phyloP scores from a whole-genome alignment of 2,797 vertebrate genomes.

The Pristis pectinata region DNA sequence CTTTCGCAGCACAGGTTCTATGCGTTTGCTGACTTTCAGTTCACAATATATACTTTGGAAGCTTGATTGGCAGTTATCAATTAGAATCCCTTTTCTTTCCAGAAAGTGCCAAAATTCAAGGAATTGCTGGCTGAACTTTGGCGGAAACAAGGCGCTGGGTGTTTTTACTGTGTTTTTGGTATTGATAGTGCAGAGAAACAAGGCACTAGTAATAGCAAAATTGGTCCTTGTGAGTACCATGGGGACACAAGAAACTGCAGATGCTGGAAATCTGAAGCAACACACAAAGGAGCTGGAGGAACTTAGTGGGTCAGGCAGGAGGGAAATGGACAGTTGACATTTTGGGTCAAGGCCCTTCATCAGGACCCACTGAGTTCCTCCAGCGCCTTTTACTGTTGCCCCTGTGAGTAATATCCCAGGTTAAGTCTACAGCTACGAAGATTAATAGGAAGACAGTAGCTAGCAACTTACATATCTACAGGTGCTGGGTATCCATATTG shows the following conservation, averaged over 20 bases:
- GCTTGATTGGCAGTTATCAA: neutral
- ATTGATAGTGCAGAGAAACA: neutral
- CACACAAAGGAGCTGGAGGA: too few relatives aligned
- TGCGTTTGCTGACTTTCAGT: neutral
- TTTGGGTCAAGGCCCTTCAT: too few relatives aligned
- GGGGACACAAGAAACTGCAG: too few relatives aligned
- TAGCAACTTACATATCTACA: neutral
- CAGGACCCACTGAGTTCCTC: too few relatives aligned
- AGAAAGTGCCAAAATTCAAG: neutral
- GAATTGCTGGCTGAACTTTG: too few relatives aligned
- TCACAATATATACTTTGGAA: neutral
- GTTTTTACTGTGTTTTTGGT: neutral
- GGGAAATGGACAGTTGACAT: too few relatives aligned
- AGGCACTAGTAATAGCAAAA: neutral
- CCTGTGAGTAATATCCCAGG: too few relatives aligned
- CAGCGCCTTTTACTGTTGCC: too few relatives aligned
- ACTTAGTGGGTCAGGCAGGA: too few relatives aligned
- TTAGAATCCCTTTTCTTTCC: neutral
- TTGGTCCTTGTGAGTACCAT: neutral
- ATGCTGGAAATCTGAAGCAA: too few relatives aligned
- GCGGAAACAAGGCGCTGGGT: neutral
- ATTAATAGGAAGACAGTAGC: neutral
- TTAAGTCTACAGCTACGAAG: too few relatives aligned
- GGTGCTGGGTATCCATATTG: neutral
- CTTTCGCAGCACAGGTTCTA: neutral